A percentile compares a stretch with the other conserved stretches of the same genome.
phyloP scores from a whole-genome alignment of 2,888 invertebrate species.

The Venustoraphidia nigricollis region DNA sequence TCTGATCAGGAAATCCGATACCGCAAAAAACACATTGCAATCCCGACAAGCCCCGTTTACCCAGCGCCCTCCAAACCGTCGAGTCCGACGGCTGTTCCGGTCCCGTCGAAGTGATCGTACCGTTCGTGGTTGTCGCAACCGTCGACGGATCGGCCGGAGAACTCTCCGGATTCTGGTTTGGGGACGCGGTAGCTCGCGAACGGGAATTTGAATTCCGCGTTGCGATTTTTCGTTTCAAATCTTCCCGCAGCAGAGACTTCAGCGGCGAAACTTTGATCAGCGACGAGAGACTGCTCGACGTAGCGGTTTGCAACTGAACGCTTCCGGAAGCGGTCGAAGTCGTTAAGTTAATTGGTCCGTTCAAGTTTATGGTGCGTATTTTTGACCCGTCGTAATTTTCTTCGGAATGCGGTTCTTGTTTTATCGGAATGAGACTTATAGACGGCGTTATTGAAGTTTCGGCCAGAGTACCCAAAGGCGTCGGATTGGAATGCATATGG shows the following conservation, averaged over 20 bases:
- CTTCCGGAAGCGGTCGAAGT: constrained; percentile 22
- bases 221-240: constrained; percentile 65
- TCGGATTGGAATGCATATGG: constrained; percentile 29
- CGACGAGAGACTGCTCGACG: constrained; percentile 58
- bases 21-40: constrained; percentile 83
- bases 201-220: constrained; percentile 42
- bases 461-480: constrained; percentile 19
- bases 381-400: constrained; percentile 27
- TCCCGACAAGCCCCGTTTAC: constrained; percentile 34
- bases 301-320: constrained; percentile 32
- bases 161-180: constrained; percentile 25
- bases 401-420: constrained; percentile 43
- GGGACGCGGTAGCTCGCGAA: constrained; percentile 25
- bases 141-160: constrained; percentile 30
- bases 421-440: constrained; percentile 74
- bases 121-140: constrained; percentile 33
- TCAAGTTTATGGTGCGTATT: constrained; percentile 18
- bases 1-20: constrained; percentile 90
- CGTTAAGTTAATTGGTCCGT: constrained; percentile 25
- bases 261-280: constrained; percentile 72
- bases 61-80: constrained; percentile 26
- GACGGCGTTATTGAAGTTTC: constrained; percentile 62
- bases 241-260: constrained; percentile 70
- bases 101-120: constrained; percentile 60
- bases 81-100: constrained; percentile 34